Base-by-base conservation (phyloP, 2,888 invertebrate genomes). In the Therioaphis trifolii region DNA sequence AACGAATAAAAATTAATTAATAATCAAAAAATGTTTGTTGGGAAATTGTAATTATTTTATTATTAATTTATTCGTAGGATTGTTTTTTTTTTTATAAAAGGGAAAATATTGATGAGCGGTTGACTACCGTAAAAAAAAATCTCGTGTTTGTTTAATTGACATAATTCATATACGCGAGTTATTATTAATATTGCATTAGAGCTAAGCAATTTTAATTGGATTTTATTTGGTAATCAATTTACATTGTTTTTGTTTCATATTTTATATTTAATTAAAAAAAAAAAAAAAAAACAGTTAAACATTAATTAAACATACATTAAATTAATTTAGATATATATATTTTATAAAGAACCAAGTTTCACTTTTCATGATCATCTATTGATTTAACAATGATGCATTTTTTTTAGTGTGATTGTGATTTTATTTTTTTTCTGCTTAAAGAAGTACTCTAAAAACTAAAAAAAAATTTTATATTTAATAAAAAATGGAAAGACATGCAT, bases 41-140 rank as follows among this genome's bases (percentile, higher is more conserved):
- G 1, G 27, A 43, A 76, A 76, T 61, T 43, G 58, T 18, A 75
- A 76, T 61, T 61, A 61, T 75, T 75, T 75, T 29, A 52, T 72
- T 52, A 72, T 72, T 72, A 29, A 74, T 74, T 61, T 61, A 75
- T 75, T 75, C 58, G 18, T 27, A 12, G 3, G 18, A 61, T 29
- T 18, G 27, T 61, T 24, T 75, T 74, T 74, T 74, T n/a, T 18
- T 61, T 61, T 46, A 29, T 29, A 46, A 66, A 76, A 49, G 46
- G 76, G 49, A 4, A 66, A 49, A 29, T 77, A 77, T 77, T 77
- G 76, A 77, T 77, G 76, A 75, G 61, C 74, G 24, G 74, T n/a
- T 40, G 55, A 40, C 58, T 27, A 43, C 75, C 7, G 0, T 61
- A n/a, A 61, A 35, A 71, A 27, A 61, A 61, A 75, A 74, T 40